Evolutionary conservation across 2,888 invertebrate species (phyloP), one percentile per base, ranked within the genome.

Genomic region (Neria commutata): DNA sequence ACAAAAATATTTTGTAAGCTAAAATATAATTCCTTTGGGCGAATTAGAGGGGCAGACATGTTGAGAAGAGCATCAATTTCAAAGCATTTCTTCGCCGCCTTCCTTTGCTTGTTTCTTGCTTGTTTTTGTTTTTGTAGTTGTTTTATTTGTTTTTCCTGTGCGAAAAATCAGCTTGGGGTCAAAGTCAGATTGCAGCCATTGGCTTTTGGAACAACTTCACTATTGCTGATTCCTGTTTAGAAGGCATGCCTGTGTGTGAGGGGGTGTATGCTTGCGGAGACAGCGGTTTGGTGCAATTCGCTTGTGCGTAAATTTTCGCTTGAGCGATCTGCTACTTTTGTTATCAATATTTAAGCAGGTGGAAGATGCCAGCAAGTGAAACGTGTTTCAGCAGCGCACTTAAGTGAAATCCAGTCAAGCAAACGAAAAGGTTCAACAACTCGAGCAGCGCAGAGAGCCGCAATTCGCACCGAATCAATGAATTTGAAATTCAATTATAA

Each of bases 261-360:
- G 11, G 6, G 5, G 29, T 8, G 29, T 29, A 8, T 11, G 29
- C 5, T 29, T 29, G 29, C 6, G 11, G 6, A 37, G 8, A 14
- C 2, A 21, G 47, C 37, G 8, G 29, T 16, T 16, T 25, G 25
- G 16, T 33, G 45, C 46, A 17, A 51, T 50, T 37, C 29, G 47
- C 34, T 52, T 48, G 33, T 63, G 66, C 65, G 63, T 63, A 54
- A 62, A 60, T 67, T 65, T 65, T 63, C 66, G 63, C 63, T 67
- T 63, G 63, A 67, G 56, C 62, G 62, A 60, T 61, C 61, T 60
- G 60, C 60, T 63, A 67, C 58, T 67, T n/a, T 62, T 59, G 55
- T 62, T 61, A 67, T 67, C 66, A 67, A 67, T 67, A 67, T 67
- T 65, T 65, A 65, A 67, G 61, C 66, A 67, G 62, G 65, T 62